These are phyloP conservation scores for Drosophila virilis DNA, from an alignment of 1,140 invertebrate genomes.

Conservation along the genomic window DNA sequence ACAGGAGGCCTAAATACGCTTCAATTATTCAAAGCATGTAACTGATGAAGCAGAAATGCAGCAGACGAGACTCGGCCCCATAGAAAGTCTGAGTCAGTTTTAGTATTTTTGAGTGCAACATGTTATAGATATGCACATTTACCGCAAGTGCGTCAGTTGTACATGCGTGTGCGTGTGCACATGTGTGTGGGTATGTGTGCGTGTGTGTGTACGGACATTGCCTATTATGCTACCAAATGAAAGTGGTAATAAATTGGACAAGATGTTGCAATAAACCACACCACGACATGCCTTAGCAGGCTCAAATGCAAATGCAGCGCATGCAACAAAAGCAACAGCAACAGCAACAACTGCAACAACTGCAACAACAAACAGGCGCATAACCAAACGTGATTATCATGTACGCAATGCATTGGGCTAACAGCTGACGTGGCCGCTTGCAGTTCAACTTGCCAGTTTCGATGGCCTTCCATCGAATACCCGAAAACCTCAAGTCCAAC, in stretches of 20 bases:
- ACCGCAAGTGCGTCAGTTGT: conserved; percentile 50
- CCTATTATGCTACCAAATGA: conserved; percentile 82
- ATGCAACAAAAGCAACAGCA: conserved; percentile 38
- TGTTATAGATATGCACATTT: conserved; percentile 73
- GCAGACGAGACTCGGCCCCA: conserved; percentile 45
- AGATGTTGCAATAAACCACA: conserved; percentile 83
- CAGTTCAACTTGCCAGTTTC: conserved; percentile 31
- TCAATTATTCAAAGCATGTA: conserved; percentile 84
- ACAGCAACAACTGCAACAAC: conserved; percentile 37
- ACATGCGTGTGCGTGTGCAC: conserved; percentile 16
- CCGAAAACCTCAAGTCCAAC: conserved; percentile 4
- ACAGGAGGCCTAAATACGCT: conserved; percentile 67
- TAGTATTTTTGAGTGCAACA: conserved; percentile 76
- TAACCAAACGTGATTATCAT: conserved; percentile 70
- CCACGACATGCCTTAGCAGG: conserved; percentile 62
- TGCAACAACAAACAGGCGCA: conserved; percentile 35
- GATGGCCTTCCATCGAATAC: conserved; percentile 23
- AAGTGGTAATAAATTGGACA: conserved; percentile 84
- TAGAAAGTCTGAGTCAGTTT: conserved; percentile 33
- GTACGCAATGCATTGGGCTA: conserved; percentile 67
- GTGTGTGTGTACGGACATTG: conserved; percentile 51
- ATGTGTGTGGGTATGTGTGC: conserved; percentile 28
- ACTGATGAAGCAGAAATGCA: conserved; percentile 80
- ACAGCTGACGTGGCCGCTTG: conserved; percentile 67
- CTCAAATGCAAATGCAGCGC: conserved; percentile 70